phyloP scores from a whole-genome alignment of 2,113 vertebrate species.

The Lepidothrix coronata region DNA sequence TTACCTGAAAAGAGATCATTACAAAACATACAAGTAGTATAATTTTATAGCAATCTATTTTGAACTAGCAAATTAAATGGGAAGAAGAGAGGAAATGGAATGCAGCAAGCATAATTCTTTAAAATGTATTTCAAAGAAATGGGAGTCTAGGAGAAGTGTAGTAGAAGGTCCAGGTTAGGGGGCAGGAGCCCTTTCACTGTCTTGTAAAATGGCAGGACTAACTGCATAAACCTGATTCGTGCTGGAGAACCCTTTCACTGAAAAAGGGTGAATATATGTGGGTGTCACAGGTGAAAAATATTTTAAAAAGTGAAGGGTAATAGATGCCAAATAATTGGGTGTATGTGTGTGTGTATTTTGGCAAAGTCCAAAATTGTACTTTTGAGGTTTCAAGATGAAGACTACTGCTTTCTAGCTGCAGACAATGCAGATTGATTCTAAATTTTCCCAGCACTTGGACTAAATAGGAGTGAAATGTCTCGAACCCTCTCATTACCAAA shows the following conservation, averaged over 20 bases:
- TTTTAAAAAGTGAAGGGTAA: neutral
- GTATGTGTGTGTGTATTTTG: neutral
- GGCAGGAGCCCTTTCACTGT: neutral
- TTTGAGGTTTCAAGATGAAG: neutral
- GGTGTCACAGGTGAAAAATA: neutral
- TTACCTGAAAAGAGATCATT: constrained; percentile 65
- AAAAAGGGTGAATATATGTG: neutral
- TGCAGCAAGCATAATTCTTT: constrained; percentile 15
- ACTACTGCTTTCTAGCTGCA: neutral
- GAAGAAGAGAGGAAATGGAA: constrained; percentile 51
- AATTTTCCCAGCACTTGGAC: neutral
- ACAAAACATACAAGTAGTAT: constrained; percentile 61
- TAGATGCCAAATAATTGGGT: neutral
- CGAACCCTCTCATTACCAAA: neutral
- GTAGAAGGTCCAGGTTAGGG: neutral
- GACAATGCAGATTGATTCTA: neutral
- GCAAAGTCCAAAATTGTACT: neutral
- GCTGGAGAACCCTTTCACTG: neutral
- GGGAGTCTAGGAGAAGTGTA: neutral
- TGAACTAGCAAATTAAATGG: constrained; percentile 59
- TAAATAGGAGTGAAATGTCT: neutral
- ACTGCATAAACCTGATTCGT: neutral
- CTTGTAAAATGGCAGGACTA: neutral
- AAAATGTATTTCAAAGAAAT: constrained; percentile 42
- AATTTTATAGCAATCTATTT: constrained; percentile 66